Base-by-base conservation (phyloP, 2,113 vertebrate species). In the Lates calcarifer region DNA sequence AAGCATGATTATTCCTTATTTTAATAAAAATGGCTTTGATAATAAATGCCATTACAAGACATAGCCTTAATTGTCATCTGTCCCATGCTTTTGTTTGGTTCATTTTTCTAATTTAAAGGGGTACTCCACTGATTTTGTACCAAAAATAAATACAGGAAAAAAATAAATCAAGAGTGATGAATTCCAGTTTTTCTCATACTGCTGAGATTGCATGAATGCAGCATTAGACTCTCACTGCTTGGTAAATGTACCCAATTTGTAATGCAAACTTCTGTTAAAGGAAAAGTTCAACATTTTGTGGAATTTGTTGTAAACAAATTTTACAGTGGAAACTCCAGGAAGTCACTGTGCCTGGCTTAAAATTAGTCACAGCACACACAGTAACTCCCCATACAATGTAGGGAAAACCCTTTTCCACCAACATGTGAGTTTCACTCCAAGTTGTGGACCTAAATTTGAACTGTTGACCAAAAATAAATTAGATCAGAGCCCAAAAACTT, bases 61-160 rank as follows among this genome's bases (percentile, higher is more conserved):
- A 37, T 58, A 2, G 20, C 31, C 12, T 10, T 47, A 28, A 24
- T 8, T 41, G 9, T 56, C 15, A 26, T 72, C 39, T 17, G 22
- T 43, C 5, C 24, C 22, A 24, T 71, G 58, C 22, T 66, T 81
- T 39, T n/a, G 10, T 61, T 24, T 63, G 28, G 43, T 61, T 35
- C 4, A 39, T 24, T 47, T 57, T 51, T 29, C 17, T 28, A 17
- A 47, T 81, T 64, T 73, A 81, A 68, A 83, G 49, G 24, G 77
- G 49, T 17, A 58, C 53, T 53, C 28, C 6, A 71, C 5, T 11
- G 12, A 26, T 74, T 9, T 17, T 17, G 20, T 13, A 31, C 53
- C n/a, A 56, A 5, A 9, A 18, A 31, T n/a, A n/a, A n/a, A n/a
- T n/a, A n/a, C n/a, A n/a, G n/a, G n/a, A n/a, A n/a, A n/a, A n/a